A percentile compares a stretch with the other conserved stretches of the same genome.
phyloP scores from a whole-genome alignment of 2,888 invertebrate species.

The Himalopsyche anomala region DNA sequence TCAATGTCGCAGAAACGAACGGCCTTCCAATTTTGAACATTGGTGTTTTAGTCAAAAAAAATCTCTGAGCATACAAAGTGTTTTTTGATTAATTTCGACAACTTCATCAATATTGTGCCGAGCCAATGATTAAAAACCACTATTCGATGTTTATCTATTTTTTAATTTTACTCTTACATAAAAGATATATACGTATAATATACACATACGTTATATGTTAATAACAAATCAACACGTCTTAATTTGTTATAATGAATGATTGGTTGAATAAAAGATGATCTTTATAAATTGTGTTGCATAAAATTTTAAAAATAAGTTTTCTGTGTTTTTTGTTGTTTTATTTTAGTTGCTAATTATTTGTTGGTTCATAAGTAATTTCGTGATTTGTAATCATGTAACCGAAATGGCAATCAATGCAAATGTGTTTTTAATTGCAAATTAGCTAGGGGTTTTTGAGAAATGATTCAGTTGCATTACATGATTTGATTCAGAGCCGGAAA shows the following conservation, averaged over 20 bases:
- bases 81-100: constrained; percentile 58
- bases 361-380: constrained; percentile 3
- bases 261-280: constrained; percentile 25
- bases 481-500: constrained; percentile 7
- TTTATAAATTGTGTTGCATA: background rate
- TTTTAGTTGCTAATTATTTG: constrained; percentile 10
- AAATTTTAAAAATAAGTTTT: background rate
- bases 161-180: constrained; percentile 5
- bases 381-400: constrained; percentile 22
- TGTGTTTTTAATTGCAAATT: constrained; percentile 37
- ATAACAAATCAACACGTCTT: constrained; percentile 42
- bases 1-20: constrained; percentile 32
- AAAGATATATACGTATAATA: background rate
- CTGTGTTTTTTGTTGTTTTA: background rate
- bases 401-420: constrained; percentile 25
- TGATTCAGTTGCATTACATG: background rate
- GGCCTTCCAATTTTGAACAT: background rate
- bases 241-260: constrained; percentile 40
- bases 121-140: constrained; percentile 21
- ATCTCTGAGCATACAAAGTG: constrained; percentile 44
- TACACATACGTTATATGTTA: background rate
- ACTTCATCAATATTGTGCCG: constrained; percentile 52
- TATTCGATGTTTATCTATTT: background rate
- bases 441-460: background rate
- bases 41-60: background rate